Evolutionary conservation across 2,797 vertebrate genomes (phyloP), one percentile per base, ranked within the genome.

Genomic region (Hafferia zeledoni): DNA sequence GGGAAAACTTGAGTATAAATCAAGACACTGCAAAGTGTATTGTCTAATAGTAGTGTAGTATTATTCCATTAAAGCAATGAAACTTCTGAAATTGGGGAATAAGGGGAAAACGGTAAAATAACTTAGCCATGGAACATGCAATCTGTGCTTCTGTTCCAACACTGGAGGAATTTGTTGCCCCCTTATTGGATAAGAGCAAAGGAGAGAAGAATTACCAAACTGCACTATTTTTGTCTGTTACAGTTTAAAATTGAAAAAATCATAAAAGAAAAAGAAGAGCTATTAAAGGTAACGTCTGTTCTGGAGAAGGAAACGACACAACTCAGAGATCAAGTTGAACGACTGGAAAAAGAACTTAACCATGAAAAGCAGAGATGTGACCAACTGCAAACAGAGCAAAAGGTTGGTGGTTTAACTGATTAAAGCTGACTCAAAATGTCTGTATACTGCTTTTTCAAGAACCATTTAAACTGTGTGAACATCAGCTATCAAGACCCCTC

Each of bases 171-270:
- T 81, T 74, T 49, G 20, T 80, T 69, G 41, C 22, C 27, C 10
- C 18, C 13, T 79, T 80, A 20, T 4, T 84, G 74, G 30, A 27
- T 64, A 44, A 41, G 59, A 77, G 47, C 63, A 17, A 71, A 22
- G 13, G 28, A 31, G 23, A 81, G 18, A 69, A 83, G 69, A 75
- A 46, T 53, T 43, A 60, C 17, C 22, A 47, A 76, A 53, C 27
- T 14, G 4, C 2, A 33, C 65, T 77, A 2, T 22, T 83, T 87
- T 83, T 86, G 17, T 81, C 94, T 15, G 83, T 93, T 17, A 35
- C 93, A 99, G 99, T 98, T 99, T 98, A 99, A 99, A 98, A 98
- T 99, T 95, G 99, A 99, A 97, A 99, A 99, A 97, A 98, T 98
- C 37, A 97, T 99, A 93, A 98, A 99, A 98, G 99, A 99, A 97